Evolutionary conservation across 2,888 invertebrate species (phyloP).

Genomic region (Herminia tarsipennalis): DNA sequence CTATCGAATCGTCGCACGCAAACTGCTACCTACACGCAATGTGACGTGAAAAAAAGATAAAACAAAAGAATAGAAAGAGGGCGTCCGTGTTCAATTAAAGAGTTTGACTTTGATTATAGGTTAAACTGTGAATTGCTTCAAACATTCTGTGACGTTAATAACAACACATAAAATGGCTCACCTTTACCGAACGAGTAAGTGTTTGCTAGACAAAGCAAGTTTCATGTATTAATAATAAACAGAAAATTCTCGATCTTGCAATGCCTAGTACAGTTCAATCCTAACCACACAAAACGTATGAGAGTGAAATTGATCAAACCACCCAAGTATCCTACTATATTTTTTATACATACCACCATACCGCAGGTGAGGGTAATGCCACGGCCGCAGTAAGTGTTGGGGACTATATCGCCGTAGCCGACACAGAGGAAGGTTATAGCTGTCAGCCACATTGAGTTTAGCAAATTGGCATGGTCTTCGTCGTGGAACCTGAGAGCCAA

Average conservation of each 20-base stretch:
- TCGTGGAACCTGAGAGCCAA: slow-evolving; percentile 96
- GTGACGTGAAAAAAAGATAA: slow-evolving; percentile 55
- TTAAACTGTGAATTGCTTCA: slow-evolving; percentile 62
- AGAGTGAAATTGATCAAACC: slow-evolving; percentile 51
- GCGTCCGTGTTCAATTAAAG: slow-evolving; percentile 61
- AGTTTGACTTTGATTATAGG: slow-evolving; percentile 82
- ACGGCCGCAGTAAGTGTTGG: slow-evolving; percentile 99
- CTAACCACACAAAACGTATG: slow-evolving; percentile 47
- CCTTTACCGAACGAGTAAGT: slow-evolving; percentile 74
- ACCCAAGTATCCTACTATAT: slow-evolving; percentile 70
- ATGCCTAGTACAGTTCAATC: slow-evolving; percentile 54
- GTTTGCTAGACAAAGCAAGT: slow-evolving; percentile 71
- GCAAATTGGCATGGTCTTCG: slow-evolving; percentile 98
- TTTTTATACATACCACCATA: slow-evolving; percentile 96
- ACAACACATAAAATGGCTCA: slow-evolving; percentile 84
- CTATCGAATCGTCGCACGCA: slow-evolving; percentile 49
- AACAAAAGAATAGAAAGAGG: slow-evolving; percentile 53
- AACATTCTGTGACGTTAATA: slow-evolving; percentile 54
- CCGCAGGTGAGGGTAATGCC: slow-evolving; percentile 99
- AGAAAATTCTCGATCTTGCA: slow-evolving; percentile 54
- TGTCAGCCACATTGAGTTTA: slow-evolving; percentile 99
- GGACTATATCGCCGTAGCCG: slow-evolving; percentile 99
- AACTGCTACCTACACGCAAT: slow-evolving; percentile 37
- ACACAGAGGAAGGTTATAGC: slow-evolving; percentile 99
- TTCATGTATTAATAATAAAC: slow-evolving; percentile 11